Evolutionary conservation across 30 jellyfish, hydroid and myxozoan genomes (phyloP), one percentile per base, ranked within the genome.

Genomic region (Clytia hemisphaerica): DNA sequence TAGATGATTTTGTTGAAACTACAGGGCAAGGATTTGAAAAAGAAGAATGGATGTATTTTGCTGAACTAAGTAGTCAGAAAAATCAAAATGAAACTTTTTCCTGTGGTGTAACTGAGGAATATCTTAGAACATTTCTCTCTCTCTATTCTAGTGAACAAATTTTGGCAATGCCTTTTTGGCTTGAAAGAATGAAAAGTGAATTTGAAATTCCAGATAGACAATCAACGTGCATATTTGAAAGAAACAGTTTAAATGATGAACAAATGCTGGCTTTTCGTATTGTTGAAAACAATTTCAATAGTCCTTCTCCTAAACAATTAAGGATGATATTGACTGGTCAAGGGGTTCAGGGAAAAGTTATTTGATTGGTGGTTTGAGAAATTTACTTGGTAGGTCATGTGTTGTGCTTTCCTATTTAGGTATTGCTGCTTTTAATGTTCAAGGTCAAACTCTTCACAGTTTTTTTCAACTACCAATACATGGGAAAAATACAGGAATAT

Each of bases 21-120:
- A 21, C 51, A 15, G 34, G 32, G 24, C 24, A 32, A 34, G 21
- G 9, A 6, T n/a, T 45, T 16, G 80, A 57, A 37, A 57, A 71
- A 32, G 87, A 74, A 61, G 87, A 61, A 47, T 60, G 87, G 87
- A 74, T 74, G 87, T 61, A 74, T 58, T 58, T 74, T 25, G 66
- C 87, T 19, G 71, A 61, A 4, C 45, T 74, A 21, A 61, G 38
- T 15, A 22, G 40, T 2, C 10, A 44, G 6, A 24, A 25, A 3
- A 10, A 12, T 7, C 18, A 7, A 26, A 16, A 31, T 12, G 40
- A 37, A 28, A 4, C 9, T 40, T 24, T 2, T 18, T 2, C 16
- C 3, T n/a, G n/a, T n/a, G n/a, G n/a, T n/a, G n/a, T n/a, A n/a
- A n/a, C n/a, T n/a, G n/a, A n/a, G n/a, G 2, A 25, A 57, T 19